Conservation (phyloP, 2,797 vertebrate species). For the Amphiprion clarkii region DNA sequence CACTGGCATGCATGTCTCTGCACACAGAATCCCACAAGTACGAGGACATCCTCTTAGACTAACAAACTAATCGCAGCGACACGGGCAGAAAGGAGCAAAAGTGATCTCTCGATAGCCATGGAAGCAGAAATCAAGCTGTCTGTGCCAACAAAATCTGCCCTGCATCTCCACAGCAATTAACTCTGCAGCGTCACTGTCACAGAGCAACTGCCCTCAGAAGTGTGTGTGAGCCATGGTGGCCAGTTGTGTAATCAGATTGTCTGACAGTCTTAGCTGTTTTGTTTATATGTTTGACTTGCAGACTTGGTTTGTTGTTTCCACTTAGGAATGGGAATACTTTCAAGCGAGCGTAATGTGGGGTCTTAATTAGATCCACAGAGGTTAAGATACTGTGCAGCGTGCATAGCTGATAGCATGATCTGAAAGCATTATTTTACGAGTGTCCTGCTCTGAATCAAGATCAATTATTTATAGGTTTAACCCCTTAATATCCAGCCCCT, state of each 20-base stretch:
- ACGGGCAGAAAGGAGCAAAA: background rate
- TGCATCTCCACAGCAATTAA: background rate
- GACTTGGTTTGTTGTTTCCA: slow-evolving; percentile 24
- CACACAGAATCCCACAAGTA: slow-evolving; percentile 17
- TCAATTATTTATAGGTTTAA: background rate
- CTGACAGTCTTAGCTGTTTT: slow-evolving; percentile 19
- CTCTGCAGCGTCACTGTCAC: background rate
- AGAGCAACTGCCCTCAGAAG: slow-evolving; percentile 1
- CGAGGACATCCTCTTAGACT: background rate
- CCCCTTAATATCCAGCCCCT: background rate
- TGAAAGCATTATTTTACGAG: slow-evolving; percentile 23
- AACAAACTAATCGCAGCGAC: slow-evolving; percentile 7
- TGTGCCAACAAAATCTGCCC: slow-evolving; percentile 2
- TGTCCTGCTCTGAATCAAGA: slow-evolving; percentile 10
- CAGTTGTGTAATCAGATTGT: slow-evolving; percentile 9
- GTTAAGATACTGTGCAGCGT: slow-evolving; percentile 22
- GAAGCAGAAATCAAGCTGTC: slow-evolving; percentile 1
- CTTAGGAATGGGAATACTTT: slow-evolving; percentile 43
- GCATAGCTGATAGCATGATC: slow-evolving; percentile 24
- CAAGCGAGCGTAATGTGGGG: slow-evolving; percentile 34
- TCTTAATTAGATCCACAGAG: slow-evolving; percentile 66
- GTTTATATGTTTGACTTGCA: slow-evolving; percentile 38
- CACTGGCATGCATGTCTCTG: background rate
- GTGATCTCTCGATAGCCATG: background rate
- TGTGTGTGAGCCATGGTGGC: background rate